Evolutionary conservation across 2,888 invertebrate genomes (phyloP), one percentile per base, ranked within the genome.

Genomic region (Priocnemis perturbator): DNA sequence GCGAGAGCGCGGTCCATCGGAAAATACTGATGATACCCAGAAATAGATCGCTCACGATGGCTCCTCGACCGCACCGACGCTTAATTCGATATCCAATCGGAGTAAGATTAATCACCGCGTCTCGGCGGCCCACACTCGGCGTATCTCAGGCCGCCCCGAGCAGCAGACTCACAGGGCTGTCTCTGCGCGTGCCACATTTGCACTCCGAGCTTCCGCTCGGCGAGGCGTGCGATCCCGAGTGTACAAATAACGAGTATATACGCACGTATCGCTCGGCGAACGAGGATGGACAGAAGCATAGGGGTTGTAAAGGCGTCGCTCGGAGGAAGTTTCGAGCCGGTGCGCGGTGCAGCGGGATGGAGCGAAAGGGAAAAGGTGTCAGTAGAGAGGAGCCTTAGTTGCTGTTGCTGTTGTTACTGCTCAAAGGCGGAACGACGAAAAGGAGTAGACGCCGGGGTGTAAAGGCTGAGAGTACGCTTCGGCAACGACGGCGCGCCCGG

Each of bases 401-500:
- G 37, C 37, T 37, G 37, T 37, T 37, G 37, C 37, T 11, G 37
- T 37, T 37, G 37, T 37, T 37, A 37, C 37, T 37, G 37, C 37
- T 37, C 37, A 37, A 37, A 37, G 37, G 37, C 37, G 37, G 37
- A 37, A 37, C 37, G 37, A 37, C 37, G 37, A 37, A 37, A 37
- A 37, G 37, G 37, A 37, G 37, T 37, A 37, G 37, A 37, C 37
- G 37, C 37, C 37, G 37, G 37, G 37, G 37, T 37, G 37, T 37
- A 81, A 72, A 71, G 59, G 50, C 21, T 64, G 60, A 68, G 69
- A 57, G 74, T 72, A 76, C 37, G 37, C 72, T 73, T 72, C 62
- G 71, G 73, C 74, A 79, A 74, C 81, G 79, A 73, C 77, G 80
- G 78, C 71, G 79, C 80, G 37, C 60, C 37, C 79, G 82, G 87